Percentiles rank a stretch among this genome's conserved stretches.
Conservation (phyloP, 2,797 vertebrate species). For the Phataginus tricuspis region DNA sequence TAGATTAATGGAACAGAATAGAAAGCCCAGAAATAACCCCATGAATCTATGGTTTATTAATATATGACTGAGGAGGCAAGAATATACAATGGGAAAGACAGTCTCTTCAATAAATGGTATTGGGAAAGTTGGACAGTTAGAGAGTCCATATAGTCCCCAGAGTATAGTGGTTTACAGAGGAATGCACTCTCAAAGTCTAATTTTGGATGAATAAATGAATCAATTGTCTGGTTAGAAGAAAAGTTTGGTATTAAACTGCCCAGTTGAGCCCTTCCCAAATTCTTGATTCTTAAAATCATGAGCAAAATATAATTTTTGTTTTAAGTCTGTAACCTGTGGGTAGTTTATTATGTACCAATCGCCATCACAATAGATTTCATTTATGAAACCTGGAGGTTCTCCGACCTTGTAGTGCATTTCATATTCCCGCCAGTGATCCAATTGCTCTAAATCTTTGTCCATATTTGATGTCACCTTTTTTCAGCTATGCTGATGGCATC, state of each 20-base stretch:
- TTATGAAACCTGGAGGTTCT: not conserved
- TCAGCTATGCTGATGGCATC: not conserved
- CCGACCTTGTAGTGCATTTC: too few relatives aligned
- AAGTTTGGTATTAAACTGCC: not conserved
- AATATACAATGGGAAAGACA: too few relatives aligned
- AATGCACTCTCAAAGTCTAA: not conserved
- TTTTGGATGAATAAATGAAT: not conserved
- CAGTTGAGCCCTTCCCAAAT: not conserved
- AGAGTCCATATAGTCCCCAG: not conserved
- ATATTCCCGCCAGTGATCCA: not conserved
- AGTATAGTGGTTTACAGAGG: not conserved
- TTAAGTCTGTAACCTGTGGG: not conserved
- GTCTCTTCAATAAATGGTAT: too few relatives aligned
- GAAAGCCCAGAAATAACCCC: too few relatives aligned
- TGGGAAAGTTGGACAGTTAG: too few relatives aligned
- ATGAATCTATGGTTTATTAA: too few relatives aligned
- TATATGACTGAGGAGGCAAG: too few relatives aligned
- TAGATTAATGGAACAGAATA: too few relatives aligned
- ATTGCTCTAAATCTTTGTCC: not conserved
- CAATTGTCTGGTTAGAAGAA: not conserved
- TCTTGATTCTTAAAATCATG: not conserved
- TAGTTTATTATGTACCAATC: not conserved
- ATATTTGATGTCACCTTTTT: not conserved
- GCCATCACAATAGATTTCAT: not conserved
- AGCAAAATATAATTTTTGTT: not conserved